Evolutionary conservation across 2,888 invertebrate genomes (phyloP).

Genomic region (Entomobrya multifasciata): DNA sequence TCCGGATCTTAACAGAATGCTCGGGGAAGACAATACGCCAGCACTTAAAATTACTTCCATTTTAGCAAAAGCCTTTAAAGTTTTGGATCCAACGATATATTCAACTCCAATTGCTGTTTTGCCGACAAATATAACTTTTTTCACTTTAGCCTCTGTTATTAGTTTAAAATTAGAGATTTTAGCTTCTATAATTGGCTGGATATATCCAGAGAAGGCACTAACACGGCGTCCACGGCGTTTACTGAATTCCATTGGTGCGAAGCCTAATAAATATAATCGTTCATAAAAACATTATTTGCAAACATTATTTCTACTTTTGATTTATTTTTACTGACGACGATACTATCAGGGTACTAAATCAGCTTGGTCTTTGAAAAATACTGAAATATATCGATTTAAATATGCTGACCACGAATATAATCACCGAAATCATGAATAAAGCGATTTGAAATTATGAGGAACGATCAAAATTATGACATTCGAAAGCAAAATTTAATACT

Average conservation of each 20-base stretch:
- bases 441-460: too few species aligned
- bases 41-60: constrained; percentile 35
- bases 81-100: not conserved
- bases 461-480: too few species aligned
- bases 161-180: not conserved
- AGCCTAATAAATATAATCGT: not conserved
- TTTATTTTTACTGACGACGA: too few species aligned
- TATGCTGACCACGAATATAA: too few species aligned
- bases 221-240: not conserved
- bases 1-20: constrained; percentile 29
- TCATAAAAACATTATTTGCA: too few species aligned
- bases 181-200: not conserved
- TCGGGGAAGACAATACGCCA: constrained; percentile 3
- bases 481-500: too few species aligned
- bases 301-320: not conserved
- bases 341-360: too few species aligned
- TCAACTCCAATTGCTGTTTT: constrained; percentile 21
- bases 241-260: constrained; percentile 17
- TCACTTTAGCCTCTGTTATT: not conserved
- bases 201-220: constrained; percentile 4
- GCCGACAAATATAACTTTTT: constrained; percentile 20
- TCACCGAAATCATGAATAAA: too few species aligned
- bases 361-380: too few species aligned
- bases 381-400: too few species aligned
- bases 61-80: not conserved